Base-by-base conservation (phyloP, 1,140 invertebrate genomes). In the Rhagoletis zephyria region DNA sequence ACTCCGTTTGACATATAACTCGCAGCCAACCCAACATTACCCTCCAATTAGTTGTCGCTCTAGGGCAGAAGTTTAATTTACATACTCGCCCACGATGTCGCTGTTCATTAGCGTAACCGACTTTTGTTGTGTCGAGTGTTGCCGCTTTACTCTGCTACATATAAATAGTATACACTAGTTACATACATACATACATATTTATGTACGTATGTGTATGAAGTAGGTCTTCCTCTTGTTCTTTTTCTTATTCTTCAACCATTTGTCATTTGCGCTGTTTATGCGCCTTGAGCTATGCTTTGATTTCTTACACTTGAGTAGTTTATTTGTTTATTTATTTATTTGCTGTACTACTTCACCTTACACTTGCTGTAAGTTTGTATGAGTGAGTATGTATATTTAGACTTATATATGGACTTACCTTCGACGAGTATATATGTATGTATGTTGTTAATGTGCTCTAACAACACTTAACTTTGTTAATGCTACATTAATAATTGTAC, bases 401-500 rank as follows among this genome's bases (percentile, higher is more conserved):
- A 56, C 1, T 30, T 30, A 0, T 1, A 1, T n/a, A 63, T 14
- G 9, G 9, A 63, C 16, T 63, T n/a, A 63, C 61, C 61, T 63
- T 7, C 61, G 4, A 63, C 12, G 61, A 63, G 61, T 63, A 30
- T 30, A 1, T 30, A 30, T 30, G 30, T 30, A 30, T 30, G 0
- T 30, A 30, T 30, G 30, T 30, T 81, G 45, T 16, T 56, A 81
- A 30, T 81, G 14, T 81, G n/a, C 74, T 56, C 48, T 81, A 42
- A 81, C 74, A 81, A 81, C 74, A 81, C 74, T 81, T 81, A 81
- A 81, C 74, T 81, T 81, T 59, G 74, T 81, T 81, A 81, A 81
- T 81, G 45, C 74, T 56, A 81, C 74, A 81, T 81, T 81, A 81
- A 51, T 56, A 81, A 81, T 56, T 81, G 74, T 81, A 81, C 74